Evolutionary conservation across 2,113 vertebrate genomes (phyloP), one percentile per base, ranked within the genome.

Genomic region (Plecotus auritus): DNA sequence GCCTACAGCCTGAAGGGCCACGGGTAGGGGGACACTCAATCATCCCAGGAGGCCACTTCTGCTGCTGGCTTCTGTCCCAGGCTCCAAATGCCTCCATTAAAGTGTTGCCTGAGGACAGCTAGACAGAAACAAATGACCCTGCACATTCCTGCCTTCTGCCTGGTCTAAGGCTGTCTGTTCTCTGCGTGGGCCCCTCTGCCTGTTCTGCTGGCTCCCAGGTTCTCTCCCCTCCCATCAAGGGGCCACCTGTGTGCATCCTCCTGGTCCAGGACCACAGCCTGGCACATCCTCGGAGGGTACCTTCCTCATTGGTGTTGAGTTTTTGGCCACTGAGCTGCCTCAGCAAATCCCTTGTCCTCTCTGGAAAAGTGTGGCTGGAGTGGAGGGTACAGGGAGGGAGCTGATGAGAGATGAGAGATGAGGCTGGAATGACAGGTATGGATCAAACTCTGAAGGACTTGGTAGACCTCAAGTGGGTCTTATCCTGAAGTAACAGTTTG

Each of bases 71-170:
- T 88, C 85, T 70, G 30, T 90, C 54, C 47, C 45, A 67, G 85
- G 22, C 35, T 66, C 80, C 77, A 66, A 76, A 80, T 85, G 47
- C 67, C 69, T 90, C 90, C 89, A 82, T 85, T 72, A 78, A 94
- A 85, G 40, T 82, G n/a, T 61, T 78, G 32, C 67, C 77, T 32
- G 26, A 82, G 32, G 77, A 54, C 23, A 73, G 35, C 8, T 37
- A 30, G 30, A 90, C 35, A 47, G 59, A 82, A 93, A 51, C 61
- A 80, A 69, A 49, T 40, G 70, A 47, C 45, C 70, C 59, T 42
- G 45, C 49, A 37, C 23, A 20, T 28, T 47, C 74, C 54, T 0
- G 0, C 85, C 35, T 54, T 47, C 80, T 86, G 59, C 70, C 47
- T 13, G 7, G 13, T 13, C 67, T 32, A 32, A 11, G n/a, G 47